Conservation (phyloP, 2,113 vertebrate genomes). For the Ploceus nigricollis region DNA sequence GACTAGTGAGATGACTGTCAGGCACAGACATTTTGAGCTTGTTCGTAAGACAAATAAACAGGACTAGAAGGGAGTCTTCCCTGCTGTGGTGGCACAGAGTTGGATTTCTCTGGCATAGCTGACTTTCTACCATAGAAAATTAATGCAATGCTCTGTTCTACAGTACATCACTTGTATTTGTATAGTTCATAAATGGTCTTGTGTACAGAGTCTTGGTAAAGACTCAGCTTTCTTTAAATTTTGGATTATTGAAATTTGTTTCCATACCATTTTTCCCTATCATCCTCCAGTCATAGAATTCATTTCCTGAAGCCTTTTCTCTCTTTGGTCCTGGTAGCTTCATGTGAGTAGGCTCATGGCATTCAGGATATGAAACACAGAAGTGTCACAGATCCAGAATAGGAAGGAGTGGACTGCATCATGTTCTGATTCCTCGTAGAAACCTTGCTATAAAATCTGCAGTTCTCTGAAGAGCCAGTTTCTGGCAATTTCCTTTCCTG, state of each 20-base stretch:
- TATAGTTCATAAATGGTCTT: not conserved
- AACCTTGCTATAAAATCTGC: not conserved
- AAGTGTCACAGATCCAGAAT: not conserved
- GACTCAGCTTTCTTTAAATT: not conserved
- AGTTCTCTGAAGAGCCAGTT: not conserved
- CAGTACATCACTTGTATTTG: rapidly evolving
- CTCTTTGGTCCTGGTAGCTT: not conserved
- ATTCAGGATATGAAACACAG: not conserved
- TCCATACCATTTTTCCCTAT: rapidly evolving
- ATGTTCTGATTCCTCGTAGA: rapidly evolving
- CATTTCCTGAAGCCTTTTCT: not conserved
- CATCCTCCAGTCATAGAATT: rapidly evolving
- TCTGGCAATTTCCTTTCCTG: not conserved
- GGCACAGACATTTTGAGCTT: constrained; percentile 8
- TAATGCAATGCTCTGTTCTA: rapidly evolving
- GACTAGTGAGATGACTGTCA: constrained; percentile 18
- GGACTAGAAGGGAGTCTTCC: not conserved
- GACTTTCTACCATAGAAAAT: not conserved
- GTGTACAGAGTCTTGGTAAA: rapidly evolving
- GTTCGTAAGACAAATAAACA: not conserved
- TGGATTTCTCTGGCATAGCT: not conserved
- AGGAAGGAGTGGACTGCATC: not conserved
- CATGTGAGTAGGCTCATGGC: not conserved
- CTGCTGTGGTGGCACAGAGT: not conserved
- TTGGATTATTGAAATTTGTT: not conserved